Evolutionary conservation across 53 echinoderm and acorn worm genomes (phyloP), one percentile per base, ranked within the genome.

Genomic region (Astropecten irregularis): DNA sequence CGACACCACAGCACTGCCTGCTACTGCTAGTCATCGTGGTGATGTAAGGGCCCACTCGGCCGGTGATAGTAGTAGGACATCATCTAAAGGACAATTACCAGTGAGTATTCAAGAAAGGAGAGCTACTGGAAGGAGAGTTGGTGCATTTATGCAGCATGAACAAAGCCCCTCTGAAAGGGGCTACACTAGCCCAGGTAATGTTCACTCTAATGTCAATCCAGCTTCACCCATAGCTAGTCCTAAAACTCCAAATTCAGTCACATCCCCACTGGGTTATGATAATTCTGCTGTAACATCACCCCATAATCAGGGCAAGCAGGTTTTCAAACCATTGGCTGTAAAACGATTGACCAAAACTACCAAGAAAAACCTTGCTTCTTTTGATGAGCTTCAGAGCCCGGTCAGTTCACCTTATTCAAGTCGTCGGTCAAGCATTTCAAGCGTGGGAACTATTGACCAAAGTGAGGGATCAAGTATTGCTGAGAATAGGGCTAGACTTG

Each of bases 401-500:
- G 87, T 88, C 9, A 96, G 91, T 82, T 96, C 96, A 19, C 85
- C 91, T 38, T 90, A 93, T 20, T 91, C 96, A 13, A 96, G 96
- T 76, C 84, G 96, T 23, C 87, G 96, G 54, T 96, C 96, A 55
- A 96, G 96, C 83, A 81, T 96, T 48, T 96, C 96, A n/a, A 96
- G 96, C 59, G 82, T 90, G 67, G 93, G 91, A 73, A 88, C 87
- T 30, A 67, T 87, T 79, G 91, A 91, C 69, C 87, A 84, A 64
- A 91, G 84, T 49, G 89, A 89, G 69, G 70, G 84, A 35, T 76
- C 83, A 49, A 89, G 77, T 84, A 38, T 89, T 62, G 79, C 79
- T 30, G 79, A 79, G 47, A 79, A 79, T 21, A 79, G 79, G 21
- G 79, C 79, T 59, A 79, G 49, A 79, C 79, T 79, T 79, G 79